Percentiles rank a stretch among this genome's conserved stretches.
Conservation (phyloP, 2,888 invertebrate species). For the Acleris holmiana region DNA sequence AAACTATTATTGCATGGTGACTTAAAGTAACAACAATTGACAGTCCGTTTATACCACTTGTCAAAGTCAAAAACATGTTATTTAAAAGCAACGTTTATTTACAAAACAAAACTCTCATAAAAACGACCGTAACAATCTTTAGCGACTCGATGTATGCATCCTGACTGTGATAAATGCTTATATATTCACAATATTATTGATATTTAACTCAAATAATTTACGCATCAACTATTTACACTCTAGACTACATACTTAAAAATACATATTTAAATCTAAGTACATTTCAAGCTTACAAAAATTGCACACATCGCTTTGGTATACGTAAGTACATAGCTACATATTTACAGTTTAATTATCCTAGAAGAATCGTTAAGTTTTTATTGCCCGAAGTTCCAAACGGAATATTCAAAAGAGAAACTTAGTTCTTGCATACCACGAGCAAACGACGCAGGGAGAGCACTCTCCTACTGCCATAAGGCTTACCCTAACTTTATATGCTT, state of each 20-base stretch:
- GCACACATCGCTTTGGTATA: conserved; percentile 84
- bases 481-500: conserved; percentile 21
- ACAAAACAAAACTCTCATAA: conserved; percentile 10
- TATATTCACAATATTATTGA: conserved; percentile 40
- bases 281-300: conserved; percentile 81
- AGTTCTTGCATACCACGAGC: conserved; percentile 11
- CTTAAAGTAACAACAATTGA: conserved; percentile 36
- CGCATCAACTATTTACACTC: conserved; percentile 57
- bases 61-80: conserved; percentile 12
- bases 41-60: conserved; percentile 23
- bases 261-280: conserved; percentile 63
- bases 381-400: conserved; percentile 74
- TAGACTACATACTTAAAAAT: conserved; percentile 63
- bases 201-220: conserved; percentile 49
- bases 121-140: conserved; percentile 18
- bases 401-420: conserved; percentile 44
- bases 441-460: background rate
- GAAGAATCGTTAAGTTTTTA: conserved; percentile 70
- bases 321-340: conserved; percentile 82
- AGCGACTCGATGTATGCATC: conserved; percentile 12
- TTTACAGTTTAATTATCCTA: conserved; percentile 67
- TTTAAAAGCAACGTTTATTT: conserved; percentile 15
- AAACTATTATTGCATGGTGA: conserved; percentile 32
- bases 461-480: conserved; percentile 20
- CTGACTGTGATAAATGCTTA: conserved; percentile 24